Conservation (phyloP, 2,797 vertebrate genomes). For the Hypotaenidia okinawae region DNA sequence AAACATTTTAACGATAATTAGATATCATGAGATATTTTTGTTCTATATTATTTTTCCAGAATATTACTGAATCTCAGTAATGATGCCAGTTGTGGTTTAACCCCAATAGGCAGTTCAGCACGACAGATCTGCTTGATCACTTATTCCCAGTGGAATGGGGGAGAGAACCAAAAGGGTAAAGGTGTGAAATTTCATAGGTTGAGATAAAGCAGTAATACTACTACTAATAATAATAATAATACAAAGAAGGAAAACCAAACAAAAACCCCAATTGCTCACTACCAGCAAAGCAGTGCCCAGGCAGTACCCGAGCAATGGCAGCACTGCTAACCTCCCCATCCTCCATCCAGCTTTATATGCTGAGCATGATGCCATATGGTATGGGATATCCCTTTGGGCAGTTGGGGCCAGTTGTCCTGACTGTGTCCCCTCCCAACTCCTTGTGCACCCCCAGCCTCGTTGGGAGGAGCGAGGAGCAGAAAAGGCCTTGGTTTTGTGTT, state of each 20-base stretch:
- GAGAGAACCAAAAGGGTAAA: neutral
- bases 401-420: neutral
- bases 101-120: neutral
- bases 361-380: neutral
- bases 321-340: neutral
- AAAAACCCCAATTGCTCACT: fast-evolving
- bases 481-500: neutral
- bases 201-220: neutral
- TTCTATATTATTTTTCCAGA: neutral
- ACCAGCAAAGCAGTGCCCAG: neutral
- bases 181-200: neutral
- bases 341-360: neutral
- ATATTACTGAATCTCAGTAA: neutral
- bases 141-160: neutral
- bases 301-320: neutral
- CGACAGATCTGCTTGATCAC: neutral
- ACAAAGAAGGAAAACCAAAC: neutral
- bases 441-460: neutral
- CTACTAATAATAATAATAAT: neutral
- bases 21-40: neutral
- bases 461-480: neutral
- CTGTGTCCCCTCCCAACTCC: neutral
- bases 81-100: neutral
- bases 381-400: neutral
- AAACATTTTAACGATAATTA: neutral